These are phyloP conservation scores for Biston stratarius DNA, from an alignment of 2,888 invertebrate species.

Conservation along the genomic window DNA sequence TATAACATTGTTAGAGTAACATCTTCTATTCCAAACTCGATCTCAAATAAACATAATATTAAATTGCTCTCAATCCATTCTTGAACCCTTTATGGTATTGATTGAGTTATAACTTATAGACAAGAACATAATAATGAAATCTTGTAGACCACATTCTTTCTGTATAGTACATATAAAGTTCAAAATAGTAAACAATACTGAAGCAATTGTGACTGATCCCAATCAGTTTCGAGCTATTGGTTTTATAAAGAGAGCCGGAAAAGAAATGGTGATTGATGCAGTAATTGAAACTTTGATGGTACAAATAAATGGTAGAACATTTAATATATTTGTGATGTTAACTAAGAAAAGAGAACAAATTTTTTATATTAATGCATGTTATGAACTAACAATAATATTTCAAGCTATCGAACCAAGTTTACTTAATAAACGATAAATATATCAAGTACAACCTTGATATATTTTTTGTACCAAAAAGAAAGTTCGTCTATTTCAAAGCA, in stretches of 20 bases:
- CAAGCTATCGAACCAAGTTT: background rate
- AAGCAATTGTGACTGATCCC: conserved; percentile 65
- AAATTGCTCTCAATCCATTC: conserved; percentile 54
- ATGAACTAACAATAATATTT: no score
- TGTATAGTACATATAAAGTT: conserved; percentile 17
- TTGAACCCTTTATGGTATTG: conserved; percentile 59
- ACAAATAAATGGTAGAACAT: conserved; percentile 15
- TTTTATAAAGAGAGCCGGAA: conserved; percentile 48
- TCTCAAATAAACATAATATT: conserved; percentile 65
- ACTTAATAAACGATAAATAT: background rate
- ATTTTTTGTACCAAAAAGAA: background rate
- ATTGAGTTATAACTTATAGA: conserved; percentile 76
- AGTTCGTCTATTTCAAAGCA: no score
- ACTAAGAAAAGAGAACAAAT: background rate
- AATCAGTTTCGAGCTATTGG: conserved; percentile 68
- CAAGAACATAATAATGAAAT: conserved; percentile 25
- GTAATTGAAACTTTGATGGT: conserved; percentile 48
- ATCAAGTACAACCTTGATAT: no score
- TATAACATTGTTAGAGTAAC: conserved; percentile 17
- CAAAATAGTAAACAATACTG: conserved; percentile 43
- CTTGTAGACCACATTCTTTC: conserved; percentile 4
- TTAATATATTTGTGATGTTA: conserved; percentile 5
- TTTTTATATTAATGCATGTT: no score
- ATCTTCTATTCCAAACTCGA: conserved; percentile 43
- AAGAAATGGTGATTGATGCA: conserved; percentile 61